phyloP scores from a whole-genome alignment of 2,113 vertebrate species.

The Psilopogon haemacephalus region DNA sequence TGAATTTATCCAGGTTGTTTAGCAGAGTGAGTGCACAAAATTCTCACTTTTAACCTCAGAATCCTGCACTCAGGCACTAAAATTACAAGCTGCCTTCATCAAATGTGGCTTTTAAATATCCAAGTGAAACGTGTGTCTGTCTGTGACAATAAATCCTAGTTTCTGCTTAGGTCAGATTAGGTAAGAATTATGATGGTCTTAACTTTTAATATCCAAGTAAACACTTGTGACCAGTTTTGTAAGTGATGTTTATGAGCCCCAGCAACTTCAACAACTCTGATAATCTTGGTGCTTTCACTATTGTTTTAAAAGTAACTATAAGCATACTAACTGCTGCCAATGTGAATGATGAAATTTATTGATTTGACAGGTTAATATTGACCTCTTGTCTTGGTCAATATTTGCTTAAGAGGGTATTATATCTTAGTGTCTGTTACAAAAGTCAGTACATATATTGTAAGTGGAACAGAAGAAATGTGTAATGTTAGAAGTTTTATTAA shows the following conservation, averaged over 20 bases:
- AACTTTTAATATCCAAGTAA: slow-evolving; percentile 24
- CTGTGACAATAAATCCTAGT: not conserved
- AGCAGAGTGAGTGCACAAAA: not conserved
- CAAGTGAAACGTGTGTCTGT: not conserved
- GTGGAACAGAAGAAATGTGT: not conserved
- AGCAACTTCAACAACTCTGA: not conserved
- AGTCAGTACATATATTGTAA: not conserved
- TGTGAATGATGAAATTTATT: slow-evolving; percentile 6
- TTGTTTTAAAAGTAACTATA: not conserved
- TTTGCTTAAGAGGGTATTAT: slow-evolving; percentile 25
- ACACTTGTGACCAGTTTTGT: not conserved
- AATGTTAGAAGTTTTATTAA: slow-evolving; percentile 24
- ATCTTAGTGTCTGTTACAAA: slow-evolving; percentile 9
- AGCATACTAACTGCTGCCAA: not conserved
- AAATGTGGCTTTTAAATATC: not conserved
- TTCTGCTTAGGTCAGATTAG: not conserved
- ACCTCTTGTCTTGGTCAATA: slow-evolving; percentile 29
- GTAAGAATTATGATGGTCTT: not conserved
- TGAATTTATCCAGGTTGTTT: not conserved
- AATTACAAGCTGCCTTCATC: not conserved
- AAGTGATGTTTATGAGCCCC: not conserved
- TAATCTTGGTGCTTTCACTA: not conserved
- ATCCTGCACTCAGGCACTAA: not conserved
- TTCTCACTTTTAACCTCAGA: not conserved
- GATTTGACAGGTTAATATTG: slow-evolving; percentile 28